Evolutionary conservation across 2,797 vertebrate genomes (phyloP).

Genomic region (Galagoides demidoff): DNA sequence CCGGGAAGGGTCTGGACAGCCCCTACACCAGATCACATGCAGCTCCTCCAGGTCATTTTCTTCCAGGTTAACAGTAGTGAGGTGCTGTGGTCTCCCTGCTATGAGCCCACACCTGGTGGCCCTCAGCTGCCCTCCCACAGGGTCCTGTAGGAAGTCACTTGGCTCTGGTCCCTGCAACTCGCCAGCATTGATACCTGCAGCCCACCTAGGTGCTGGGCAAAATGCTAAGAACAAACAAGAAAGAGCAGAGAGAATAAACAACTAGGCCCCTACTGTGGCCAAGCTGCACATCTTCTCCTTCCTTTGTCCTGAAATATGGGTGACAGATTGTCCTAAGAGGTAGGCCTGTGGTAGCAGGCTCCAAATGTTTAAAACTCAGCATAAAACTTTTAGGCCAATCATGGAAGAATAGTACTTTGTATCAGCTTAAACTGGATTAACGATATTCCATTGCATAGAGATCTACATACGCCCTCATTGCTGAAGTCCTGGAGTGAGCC

Average conservation of each 20-base stretch:
- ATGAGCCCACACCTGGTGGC: too few relatives aligned
- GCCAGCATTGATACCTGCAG: background rate
- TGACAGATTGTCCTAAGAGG: background rate
- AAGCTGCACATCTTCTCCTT: background rate
- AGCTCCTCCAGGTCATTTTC: background rate
- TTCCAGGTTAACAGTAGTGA: background rate
- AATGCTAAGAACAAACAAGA: background rate
- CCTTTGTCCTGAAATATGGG: background rate
- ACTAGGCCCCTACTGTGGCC: background rate
- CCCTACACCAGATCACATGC: background rate
- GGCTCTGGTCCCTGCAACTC: background rate
- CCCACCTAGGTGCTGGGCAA: background rate
- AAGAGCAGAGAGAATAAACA: background rate
- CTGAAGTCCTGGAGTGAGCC: background rate
- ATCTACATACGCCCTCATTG: background rate
- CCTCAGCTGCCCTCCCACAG: background rate
- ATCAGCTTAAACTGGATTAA: background rate
- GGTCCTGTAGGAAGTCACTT: background rate
- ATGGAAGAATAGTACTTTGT: background rate
- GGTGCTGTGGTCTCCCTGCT: fast-evolving
- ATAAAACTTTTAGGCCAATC: background rate
- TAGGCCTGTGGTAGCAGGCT: background rate
- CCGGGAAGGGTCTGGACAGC: background rate
- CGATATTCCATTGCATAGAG: background rate
- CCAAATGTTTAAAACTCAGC: background rate